Evolutionary conservation across 2,113 vertebrate species (phyloP), one percentile per base, ranked within the genome.

Genomic region (Menidia beryllina): DNA sequence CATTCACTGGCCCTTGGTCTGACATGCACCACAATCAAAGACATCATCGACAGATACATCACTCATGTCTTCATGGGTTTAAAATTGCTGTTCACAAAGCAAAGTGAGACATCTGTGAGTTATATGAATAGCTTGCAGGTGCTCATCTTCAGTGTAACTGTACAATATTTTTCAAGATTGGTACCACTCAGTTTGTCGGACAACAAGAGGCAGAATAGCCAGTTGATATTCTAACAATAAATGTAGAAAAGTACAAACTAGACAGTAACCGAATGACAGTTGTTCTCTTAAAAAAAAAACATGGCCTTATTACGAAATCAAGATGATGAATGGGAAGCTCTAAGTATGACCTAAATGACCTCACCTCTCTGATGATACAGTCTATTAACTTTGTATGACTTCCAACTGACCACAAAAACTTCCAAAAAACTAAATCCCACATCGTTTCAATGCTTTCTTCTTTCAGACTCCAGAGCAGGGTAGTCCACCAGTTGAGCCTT

Each of bases 21-120:
- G 34, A 73, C n/a, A 39, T 61, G 49, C 45, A 59, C n/a, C 7
- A 2, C 38, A 48, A 71, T 48, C 36, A 49, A 59, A 66, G 68
- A 64, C 49, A 72, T 49, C 13, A 67, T 50, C 3, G 11, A 59
- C 50, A 52, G 11, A 20, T 53, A 39, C 23, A 43, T 20, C 30
- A 27, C 38, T 36, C 26, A 39, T 7, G 2, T 39, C 23, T 71
- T 3, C 14, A 39, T 21, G 39, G 20, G 7, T 49, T 54, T 51
- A 7, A 73, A 56, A 56, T 36, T 27, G 11, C 47, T 4, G 38
- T 45, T 66, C 17, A 10, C 14, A 47, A 55, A 24, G 26, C 45
- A 52, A 41, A 10, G 17, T 23, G 8, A 36, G 20, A 47, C 34
- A 15, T 58, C 13, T 45, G 6, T 60, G 61, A 77, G 30, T 25